Conservation (phyloP, 2,113 vertebrate genomes). For the Halcyon malimbica region DNA sequence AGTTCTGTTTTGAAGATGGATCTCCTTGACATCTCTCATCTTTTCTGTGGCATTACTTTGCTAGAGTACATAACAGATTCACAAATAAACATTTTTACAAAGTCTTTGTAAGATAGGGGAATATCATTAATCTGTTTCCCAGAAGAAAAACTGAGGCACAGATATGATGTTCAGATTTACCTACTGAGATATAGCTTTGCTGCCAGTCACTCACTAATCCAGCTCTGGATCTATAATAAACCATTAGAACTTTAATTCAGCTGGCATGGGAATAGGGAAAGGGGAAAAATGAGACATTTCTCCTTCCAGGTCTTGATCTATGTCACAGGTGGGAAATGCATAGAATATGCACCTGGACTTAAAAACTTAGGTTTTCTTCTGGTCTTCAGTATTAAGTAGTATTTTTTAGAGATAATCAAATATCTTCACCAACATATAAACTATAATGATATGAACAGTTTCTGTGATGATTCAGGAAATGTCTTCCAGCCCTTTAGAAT, state of each 20-base stretch:
- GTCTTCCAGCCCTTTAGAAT: not conserved
- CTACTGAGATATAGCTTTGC: not conserved
- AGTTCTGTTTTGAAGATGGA: constrained; percentile 13
- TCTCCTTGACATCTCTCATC: not conserved
- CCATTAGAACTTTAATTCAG: not conserved
- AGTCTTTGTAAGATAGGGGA: not conserved
- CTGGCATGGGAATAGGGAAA: not conserved
- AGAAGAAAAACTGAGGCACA: not conserved
- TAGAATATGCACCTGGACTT: not conserved
- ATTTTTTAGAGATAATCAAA: not conserved
- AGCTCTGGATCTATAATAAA: not conserved
- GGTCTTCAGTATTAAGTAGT: not conserved
- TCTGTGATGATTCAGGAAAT: not conserved
- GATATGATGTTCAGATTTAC: not conserved
- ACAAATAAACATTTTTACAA: not conserved
- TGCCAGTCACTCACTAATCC: not conserved
- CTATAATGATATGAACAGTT: not conserved
- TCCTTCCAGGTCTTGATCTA: not conserved
- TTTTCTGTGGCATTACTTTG: not conserved
- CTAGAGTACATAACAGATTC: not conserved
- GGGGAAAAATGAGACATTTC: not conserved
- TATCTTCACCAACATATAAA: not conserved
- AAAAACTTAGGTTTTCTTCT: not conserved
- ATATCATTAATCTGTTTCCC: not conserved
- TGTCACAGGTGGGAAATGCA: not conserved